Conservation (phyloP, 1,140 invertebrate species). For the Bombus sibiricus region DNA sequence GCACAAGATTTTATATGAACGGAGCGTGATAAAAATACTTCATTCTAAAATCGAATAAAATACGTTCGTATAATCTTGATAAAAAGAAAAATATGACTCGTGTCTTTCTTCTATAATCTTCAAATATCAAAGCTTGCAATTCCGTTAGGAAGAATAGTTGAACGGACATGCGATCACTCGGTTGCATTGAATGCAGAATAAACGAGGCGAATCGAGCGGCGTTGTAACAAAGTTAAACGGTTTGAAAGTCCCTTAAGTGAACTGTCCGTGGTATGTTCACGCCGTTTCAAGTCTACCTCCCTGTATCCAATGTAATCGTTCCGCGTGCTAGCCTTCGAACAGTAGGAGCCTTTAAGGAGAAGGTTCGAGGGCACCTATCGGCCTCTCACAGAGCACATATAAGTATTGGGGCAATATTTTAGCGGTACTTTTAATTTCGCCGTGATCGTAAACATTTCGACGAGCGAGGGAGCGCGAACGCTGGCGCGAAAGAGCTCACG, state of each 20-base stretch:
- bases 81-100: too few relatives aligned
- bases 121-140: not conserved
- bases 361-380: slow-evolving; percentile 13
- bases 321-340: slow-evolving; percentile 18
- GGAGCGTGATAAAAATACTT: too few relatives aligned
- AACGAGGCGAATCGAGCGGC: slow-evolving; percentile 16
- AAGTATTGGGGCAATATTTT: slow-evolving; percentile 78
- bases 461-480: slow-evolving; percentile 66
- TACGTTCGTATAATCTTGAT: too few relatives aligned
- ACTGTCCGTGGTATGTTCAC: slow-evolving; percentile 29
- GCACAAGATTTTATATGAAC: too few relatives aligned
- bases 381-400: slow-evolving; percentile 46
- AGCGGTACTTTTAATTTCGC: slow-evolving; percentile 81
- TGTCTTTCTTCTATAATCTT: not conserved
- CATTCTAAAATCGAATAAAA: too few relatives aligned
- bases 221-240: slow-evolving; percentile 34
- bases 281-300: not conserved
- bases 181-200: not conserved
- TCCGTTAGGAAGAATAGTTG: not conserved
- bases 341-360: slow-evolving; percentile 43
- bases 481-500: slow-evolving; percentile 19
- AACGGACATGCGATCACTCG: not conserved
- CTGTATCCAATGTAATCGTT: slow-evolving; percentile 17
- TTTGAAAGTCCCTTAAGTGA: slow-evolving; percentile 41
- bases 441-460: slow-evolving; percentile 82